Base-by-base conservation (phyloP, 2,113 vertebrate species). In the Micromys minutus region DNA sequence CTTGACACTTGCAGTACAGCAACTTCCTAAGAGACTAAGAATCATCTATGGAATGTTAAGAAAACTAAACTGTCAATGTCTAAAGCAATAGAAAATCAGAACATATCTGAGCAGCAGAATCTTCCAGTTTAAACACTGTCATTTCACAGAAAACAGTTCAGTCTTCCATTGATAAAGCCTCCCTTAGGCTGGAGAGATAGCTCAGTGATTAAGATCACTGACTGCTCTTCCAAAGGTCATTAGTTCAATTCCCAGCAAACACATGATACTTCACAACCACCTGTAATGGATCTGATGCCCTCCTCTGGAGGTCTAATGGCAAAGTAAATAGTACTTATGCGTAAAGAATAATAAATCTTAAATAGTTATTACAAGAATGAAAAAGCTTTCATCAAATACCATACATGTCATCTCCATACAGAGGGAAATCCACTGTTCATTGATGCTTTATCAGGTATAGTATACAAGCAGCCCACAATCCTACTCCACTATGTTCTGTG, bases 361-460 rank as follows among this genome's bases (percentile, higher is more conserved):
- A n/a, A n/a, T n/a, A n/a, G n/a, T n/a, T n/a, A n/a, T n/a, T n/a
- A n/a, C n/a, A n/a, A n/a, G n/a, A n/a, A n/a, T 89, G 71, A 94
- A 50, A 55, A 69, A 72, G 87, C 76, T 45, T 50, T 36, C 90
- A 87, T 94, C 94, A 89, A 91, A 80, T 19, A 47, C 65, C 91
- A 92, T 96, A 97, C 90, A 97, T 96, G 13, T 98, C 97, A 96
- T 91, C 31, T 67, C 4, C 65, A 67, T 3, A 34, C 19, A n/a
- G n/a, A 50, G 65, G 97, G 93, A 86, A 88, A 93, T 93, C 97
- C 93, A 83, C 81, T 95, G 55, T 87, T 93, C 71, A 96, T 96
- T 93, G 95, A 94, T 39, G 42, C 39, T 97, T 16, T 74, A 74
- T 95, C 75, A 97, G 92, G 98, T 97, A 95, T 96, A 98, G 93